A percentile compares a stretch with the other conserved stretches of the same genome.
phyloP scores from a whole-genome alignment of 2,113 vertebrate species.

The Hyperoodon ampullatus region DNA sequence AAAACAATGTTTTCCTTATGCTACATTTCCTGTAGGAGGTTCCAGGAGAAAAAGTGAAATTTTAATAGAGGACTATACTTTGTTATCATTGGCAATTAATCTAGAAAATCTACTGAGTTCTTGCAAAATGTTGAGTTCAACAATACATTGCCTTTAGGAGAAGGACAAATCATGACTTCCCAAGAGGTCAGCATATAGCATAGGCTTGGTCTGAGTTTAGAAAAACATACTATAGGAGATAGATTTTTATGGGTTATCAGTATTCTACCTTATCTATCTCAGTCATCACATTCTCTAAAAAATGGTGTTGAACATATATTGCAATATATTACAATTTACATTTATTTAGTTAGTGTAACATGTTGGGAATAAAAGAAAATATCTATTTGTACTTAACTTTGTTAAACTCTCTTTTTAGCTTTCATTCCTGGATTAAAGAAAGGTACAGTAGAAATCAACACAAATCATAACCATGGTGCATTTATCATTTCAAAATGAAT shows the following conservation, averaged over 20 bases:
- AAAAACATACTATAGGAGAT: neutral
- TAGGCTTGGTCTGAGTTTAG: neutral
- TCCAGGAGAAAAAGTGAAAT: neutral
- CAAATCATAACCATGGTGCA: slow-evolving; percentile 46
- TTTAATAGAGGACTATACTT: neutral
- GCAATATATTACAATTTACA: neutral
- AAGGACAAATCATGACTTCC: neutral
- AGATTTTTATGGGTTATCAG: neutral
- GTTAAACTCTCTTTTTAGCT: slow-evolving; percentile 72
- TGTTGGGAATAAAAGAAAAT: neutral
- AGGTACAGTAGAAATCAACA: slow-evolving; percentile 68
- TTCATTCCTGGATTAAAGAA: slow-evolving; percentile 77
- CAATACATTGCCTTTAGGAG: neutral
- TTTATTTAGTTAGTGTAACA: neutral
- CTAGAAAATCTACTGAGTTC: neutral
- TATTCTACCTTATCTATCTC: neutral
- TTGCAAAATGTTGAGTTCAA: neutral
- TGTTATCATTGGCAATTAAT: neutral
- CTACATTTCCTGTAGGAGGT: neutral
- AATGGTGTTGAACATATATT: neutral
- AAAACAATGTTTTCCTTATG: neutral
- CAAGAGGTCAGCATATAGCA: neutral
- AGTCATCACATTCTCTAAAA: neutral
- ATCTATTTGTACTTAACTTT: slow-evolving; percentile 59
- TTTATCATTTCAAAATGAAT: slow-evolving; percentile 45